These are phyloP conservation scores for Bugula neritina DNA, from an alignment of 2,888 invertebrate genomes.

Conservation along the genomic window DNA sequence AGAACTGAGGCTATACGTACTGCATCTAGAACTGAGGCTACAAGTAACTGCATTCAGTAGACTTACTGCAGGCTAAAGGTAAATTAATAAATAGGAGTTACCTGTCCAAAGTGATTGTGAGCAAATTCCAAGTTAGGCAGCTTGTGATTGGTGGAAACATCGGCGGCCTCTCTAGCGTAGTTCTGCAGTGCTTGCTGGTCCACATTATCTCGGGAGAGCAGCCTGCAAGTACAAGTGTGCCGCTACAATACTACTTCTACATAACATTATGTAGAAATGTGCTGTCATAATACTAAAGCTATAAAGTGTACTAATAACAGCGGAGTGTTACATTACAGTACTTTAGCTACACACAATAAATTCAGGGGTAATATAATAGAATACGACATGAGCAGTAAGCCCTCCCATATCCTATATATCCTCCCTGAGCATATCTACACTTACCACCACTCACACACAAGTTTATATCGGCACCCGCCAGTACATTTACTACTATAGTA, in stretches of 20 bases:
- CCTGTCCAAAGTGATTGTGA: slow-evolving; percentile 92
- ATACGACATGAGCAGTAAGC: too few species aligned
- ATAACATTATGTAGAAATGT: too few species aligned
- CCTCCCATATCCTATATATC: too few species aligned
- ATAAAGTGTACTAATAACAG: too few species aligned
- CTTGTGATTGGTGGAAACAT: slow-evolving; percentile 58
- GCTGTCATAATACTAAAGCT: too few species aligned
- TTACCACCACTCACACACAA: too few species aligned
- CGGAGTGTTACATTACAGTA: neutral
- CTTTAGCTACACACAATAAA: neutral
- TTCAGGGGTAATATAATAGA: too few species aligned
- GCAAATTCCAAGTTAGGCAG: slow-evolving; percentile 73
- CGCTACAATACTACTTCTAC: too few species aligned
- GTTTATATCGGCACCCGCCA: too few species aligned
- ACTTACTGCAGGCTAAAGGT: neutral
- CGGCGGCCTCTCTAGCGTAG: slow-evolving; percentile 90
- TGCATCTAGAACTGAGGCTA: neutral
- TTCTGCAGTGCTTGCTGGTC: slow-evolving; percentile 78
- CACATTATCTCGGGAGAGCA: slow-evolving; percentile 82
- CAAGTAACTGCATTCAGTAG: neutral
- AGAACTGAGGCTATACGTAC: neutral
- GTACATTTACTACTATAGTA: too few species aligned
- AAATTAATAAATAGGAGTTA: slow-evolving; percentile 46
- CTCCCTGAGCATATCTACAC: too few species aligned
- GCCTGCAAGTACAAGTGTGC: slow-evolving; percentile 33